Percentiles rank a stretch among this genome's conserved stretches.
Evolutionary conservation across 1,140 invertebrate genomes (phyloP).

Genomic region (Pissodes strobi): DNA sequence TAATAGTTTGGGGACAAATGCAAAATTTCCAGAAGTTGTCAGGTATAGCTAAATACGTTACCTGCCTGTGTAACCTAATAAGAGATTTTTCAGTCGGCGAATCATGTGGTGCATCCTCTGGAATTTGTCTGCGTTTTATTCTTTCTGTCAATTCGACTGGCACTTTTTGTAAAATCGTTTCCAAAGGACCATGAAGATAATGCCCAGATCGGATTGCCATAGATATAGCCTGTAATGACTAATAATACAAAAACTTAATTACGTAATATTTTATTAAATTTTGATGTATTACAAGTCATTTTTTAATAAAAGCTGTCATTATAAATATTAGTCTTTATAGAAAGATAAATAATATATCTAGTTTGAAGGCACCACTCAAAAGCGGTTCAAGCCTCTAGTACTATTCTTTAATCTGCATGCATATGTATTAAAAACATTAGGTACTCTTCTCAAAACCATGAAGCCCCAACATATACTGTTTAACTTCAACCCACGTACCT

Average conservation of each 20-base stretch:
- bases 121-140: conserved; percentile 66
- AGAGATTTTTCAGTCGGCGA: conserved; percentile 80
- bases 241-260: conserved; percentile 41
- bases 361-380: no score
- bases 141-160: conserved; percentile 75
- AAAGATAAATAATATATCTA: no score
- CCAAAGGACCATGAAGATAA: conserved; percentile 71
- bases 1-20: no score
- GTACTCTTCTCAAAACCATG: no score
- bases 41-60: no score
- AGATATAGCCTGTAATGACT: conserved; percentile 75
- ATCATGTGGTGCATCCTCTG: conserved; percentile 69
- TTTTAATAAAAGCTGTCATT: no score
- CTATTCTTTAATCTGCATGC: no score
- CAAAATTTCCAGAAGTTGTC: no score
- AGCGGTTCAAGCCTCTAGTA: no score
- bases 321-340: no score
- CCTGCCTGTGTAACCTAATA: conserved; percentile 78
- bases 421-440: no score
- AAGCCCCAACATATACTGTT: not conserved
- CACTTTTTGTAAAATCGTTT: conserved; percentile 89
- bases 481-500: conserved; percentile 72
- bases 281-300: no score
- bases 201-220: conserved; percentile 70
- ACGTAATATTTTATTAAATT: not conserved